Conservation (phyloP, 35 echinoderm and acorn worm genomes). For the Heliocidaris erythrogramma region DNA sequence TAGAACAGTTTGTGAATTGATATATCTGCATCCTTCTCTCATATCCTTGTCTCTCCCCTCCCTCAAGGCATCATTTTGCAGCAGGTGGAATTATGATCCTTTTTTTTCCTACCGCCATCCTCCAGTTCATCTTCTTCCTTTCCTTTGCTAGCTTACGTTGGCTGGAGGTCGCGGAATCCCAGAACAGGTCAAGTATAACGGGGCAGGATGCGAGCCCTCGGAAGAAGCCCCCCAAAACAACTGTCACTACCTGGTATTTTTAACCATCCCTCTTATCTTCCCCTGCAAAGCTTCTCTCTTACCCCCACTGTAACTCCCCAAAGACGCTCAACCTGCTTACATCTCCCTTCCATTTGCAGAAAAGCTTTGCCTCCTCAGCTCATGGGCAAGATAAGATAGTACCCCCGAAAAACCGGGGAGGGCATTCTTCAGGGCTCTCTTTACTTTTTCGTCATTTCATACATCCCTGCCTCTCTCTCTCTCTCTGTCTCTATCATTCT, state of each 20-base stretch:
- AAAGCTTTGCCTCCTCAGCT: constrained; percentile 42
- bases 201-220: constrained; percentile 37
- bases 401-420: constrained; percentile 20
- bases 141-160: not conserved
- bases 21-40: not conserved
- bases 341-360: constrained; percentile 44
- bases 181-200: constrained; percentile 50
- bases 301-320: constrained; percentile 21
- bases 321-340: not conserved
- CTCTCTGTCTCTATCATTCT: not conserved
- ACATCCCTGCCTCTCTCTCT: not conserved
- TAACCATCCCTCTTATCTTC: constrained; percentile 50
- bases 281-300: constrained; percentile 24
- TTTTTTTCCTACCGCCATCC: not conserved
- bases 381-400: constrained; percentile 39
- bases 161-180: constrained; percentile 15
- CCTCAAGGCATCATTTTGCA: not conserved
- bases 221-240: constrained; percentile 45
- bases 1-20: not conserved
- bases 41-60: not conserved
- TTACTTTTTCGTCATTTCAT: not conserved
- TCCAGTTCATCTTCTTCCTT: constrained; percentile 31
- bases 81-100: constrained; percentile 25
- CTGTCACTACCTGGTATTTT: constrained; percentile 55
- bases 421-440: constrained; percentile 8